Evolutionary conservation across 1,140 invertebrate genomes (phyloP), one percentile per base, ranked within the genome.

Genomic region (Microplitis mediator): DNA sequence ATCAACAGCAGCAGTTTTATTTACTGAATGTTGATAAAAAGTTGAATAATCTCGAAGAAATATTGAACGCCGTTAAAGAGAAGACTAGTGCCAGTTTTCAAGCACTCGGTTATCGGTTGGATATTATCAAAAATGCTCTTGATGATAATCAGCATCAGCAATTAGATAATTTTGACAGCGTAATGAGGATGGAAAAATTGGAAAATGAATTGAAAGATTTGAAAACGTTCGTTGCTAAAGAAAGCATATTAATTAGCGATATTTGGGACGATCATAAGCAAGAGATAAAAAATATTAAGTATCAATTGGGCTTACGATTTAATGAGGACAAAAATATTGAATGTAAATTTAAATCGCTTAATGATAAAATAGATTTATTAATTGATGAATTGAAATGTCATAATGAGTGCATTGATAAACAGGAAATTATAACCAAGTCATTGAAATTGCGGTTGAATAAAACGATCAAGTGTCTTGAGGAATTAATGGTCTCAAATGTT

Each of bases 151-250:
- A 73, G 23, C 61, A 63, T 9, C 74, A 76, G 8, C 66, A 72
- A 13, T 3, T 6, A 3, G 5, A 11, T 3, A 45, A 45, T 45
- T 45, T 4, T 8, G 11, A 5, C 39, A 9, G 39, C 1, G 60
- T 75, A 11, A 16, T 71, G 9, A 61, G 69, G 4, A 31, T 70
- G 2, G 63, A 50, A 3, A 61, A 79, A 14, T 78, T 72, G 61
- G 58, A 61, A 0, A 62, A 60, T 4, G 81, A 84, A 39, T 31
- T 84, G 4, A 76, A 88, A 31, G 91, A 93, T 56, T 89, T 94
- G 75, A 87, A 91, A 77, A 89, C 90, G 76, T 82, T 83, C 9
- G 72, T 85, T 3, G 75, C 78, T 0, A 79, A 82, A 63, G 85
- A 88, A 56, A 86, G 79, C 50, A 69, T 76, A 1, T 73, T 79